phyloP scores from a whole-genome alignment of 2,888 invertebrate species.

The Doris montereyensis region DNA sequence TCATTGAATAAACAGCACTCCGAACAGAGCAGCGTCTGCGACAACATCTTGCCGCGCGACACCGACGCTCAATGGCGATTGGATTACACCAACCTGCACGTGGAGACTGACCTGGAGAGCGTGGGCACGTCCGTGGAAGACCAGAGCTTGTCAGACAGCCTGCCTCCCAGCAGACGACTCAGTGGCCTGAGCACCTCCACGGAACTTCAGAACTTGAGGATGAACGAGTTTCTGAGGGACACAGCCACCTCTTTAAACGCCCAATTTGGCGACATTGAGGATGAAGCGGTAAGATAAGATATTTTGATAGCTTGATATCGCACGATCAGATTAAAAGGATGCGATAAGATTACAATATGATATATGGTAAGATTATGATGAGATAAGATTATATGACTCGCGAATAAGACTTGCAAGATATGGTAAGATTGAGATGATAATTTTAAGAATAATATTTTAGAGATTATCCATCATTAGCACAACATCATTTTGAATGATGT shows the following conservation, averaged over 20 bases:
- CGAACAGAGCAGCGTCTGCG: conserved; percentile 33
- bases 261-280: conserved; percentile 34
- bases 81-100: conserved; percentile 60
- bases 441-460: too few relatives aligned
- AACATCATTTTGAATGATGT: too few relatives aligned
- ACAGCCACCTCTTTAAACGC: conserved; percentile 32
- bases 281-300: conserved; percentile 32
- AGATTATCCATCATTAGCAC: too few relatives aligned
- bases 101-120: conserved; percentile 58
- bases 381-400: too few relatives aligned
- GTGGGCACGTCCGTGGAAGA: not conserved
- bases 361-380: too few relatives aligned
- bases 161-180: conserved; percentile 10
- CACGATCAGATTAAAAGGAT: too few relatives aligned
- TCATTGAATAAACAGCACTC: too few relatives aligned
- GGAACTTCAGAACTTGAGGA: conserved; percentile 28
- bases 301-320: not conserved
- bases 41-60: conserved; percentile 45
- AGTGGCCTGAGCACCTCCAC: conserved; percentile 35
- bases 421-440: too few relatives aligned
- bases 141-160: not conserved
- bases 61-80: conserved; percentile 54
- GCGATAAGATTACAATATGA: too few relatives aligned
- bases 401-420: too few relatives aligned
- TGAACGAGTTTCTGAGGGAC: conserved; percentile 38